A percentile compares a stretch with the other conserved stretches of the same genome.
phyloP scores from a whole-genome alignment of 2,888 invertebrate species.

The Sphaeridia pumilis region DNA sequence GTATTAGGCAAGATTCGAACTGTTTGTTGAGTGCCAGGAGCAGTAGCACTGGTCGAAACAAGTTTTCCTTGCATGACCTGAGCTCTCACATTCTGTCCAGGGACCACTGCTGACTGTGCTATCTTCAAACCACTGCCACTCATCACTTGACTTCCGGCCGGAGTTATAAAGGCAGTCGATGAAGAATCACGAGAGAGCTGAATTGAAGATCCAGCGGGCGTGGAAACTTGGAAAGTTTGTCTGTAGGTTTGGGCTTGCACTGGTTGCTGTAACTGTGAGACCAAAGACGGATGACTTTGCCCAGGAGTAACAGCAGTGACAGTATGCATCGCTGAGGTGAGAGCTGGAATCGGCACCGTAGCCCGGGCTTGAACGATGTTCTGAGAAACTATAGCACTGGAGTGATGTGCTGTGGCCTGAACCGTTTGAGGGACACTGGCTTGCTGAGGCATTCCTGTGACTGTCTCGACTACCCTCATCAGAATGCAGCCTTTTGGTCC shows the following conservation, averaged over 20 bases:
- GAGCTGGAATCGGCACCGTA: constrained; percentile 24
- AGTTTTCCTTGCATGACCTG: too few species aligned
- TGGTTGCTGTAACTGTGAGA: constrained; percentile 20
- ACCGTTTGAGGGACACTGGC: background rate
- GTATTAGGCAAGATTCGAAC: too few species aligned
- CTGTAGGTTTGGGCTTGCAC: background rate
- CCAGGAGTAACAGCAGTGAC: constrained; percentile 30
- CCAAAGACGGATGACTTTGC: background rate
- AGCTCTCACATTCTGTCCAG: too few species aligned
- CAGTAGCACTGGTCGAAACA: too few species aligned
- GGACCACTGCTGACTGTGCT: too few species aligned
- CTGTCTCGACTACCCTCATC: constrained; percentile 90
- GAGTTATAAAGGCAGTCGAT: too few species aligned
- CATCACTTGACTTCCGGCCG: too few species aligned
- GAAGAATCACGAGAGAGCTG: too few species aligned
- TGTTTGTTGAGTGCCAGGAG: too few species aligned
- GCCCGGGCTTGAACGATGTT: background rate
- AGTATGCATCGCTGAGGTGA: background rate
- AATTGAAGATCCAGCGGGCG: background rate
- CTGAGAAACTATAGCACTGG: background rate
- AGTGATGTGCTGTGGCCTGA: background rate
- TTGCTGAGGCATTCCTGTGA: constrained; percentile 23
- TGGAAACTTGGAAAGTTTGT: background rate
- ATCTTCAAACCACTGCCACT: too few species aligned
- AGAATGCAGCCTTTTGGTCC: constrained; percentile 90